Evolutionary conservation across 2,888 invertebrate genomes (phyloP).

Genomic region (Monopis laevigella): DNA sequence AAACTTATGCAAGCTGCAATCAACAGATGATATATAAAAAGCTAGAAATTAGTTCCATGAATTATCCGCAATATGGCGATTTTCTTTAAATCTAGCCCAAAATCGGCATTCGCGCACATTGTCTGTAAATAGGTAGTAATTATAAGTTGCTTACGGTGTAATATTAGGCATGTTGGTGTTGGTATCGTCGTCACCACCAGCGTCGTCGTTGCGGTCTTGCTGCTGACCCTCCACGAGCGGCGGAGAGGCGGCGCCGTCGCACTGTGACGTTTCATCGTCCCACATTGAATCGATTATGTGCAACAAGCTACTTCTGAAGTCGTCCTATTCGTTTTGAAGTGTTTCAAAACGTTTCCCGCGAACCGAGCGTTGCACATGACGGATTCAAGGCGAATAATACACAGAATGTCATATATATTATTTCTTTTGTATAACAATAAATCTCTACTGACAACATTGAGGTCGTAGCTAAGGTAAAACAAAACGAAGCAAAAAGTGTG

Average conservation of each 20-base stretch:
- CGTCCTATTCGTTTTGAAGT: conserved; percentile 48
- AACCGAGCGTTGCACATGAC: conserved; percentile 65
- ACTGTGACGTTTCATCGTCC: conserved; percentile 68
- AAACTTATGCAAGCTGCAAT: too few species aligned
- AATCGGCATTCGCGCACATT: too few species aligned
- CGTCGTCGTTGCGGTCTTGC: conserved; percentile 34
- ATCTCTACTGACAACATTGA: conserved; percentile 61
- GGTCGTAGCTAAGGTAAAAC: conserved; percentile 48
- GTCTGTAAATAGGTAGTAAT: too few species aligned
- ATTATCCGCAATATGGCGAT: too few species aligned
- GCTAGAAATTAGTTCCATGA: too few species aligned
- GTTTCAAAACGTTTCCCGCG: conserved; percentile 26
- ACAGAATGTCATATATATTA: conserved; percentile 69
- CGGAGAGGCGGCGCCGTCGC: conserved; percentile 48
- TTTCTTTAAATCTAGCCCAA: too few species aligned
- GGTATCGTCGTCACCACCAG: conserved; percentile 52
- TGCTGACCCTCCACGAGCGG: conserved; percentile 37
- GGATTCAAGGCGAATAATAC: conserved; percentile 69
- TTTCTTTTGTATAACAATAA: conserved; percentile 54
- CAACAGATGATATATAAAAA: too few species aligned
- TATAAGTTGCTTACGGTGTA: conserved; percentile 66
- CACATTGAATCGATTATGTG: conserved; percentile 71
- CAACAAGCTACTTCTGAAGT: conserved; percentile 69
- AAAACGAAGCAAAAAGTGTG: conserved; percentile 45
- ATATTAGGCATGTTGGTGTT: conserved; percentile 64